Base-by-base conservation (phyloP, 2,888 invertebrate genomes). In the Tipula lateralis region DNA sequence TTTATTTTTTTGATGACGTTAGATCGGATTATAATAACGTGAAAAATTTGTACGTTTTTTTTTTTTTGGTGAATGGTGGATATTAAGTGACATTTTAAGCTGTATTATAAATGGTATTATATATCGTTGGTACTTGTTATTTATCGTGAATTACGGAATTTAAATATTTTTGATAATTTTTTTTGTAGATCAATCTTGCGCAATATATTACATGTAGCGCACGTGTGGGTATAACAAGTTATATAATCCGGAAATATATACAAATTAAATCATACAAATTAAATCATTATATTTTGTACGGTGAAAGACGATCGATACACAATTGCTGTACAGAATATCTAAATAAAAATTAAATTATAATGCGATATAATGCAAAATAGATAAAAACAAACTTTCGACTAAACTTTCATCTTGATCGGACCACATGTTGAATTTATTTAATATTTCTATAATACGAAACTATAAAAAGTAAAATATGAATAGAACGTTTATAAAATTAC, bases 1-100 rank as follows among this genome's bases (percentile, higher is more conserved):
- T 66, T 66, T 66, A 24, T 13, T 66, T 66, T 66, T 9, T 24
- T 66, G 19, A 19, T 9, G 66, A 66, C 66, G 19, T 16, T 44
- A 44, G 66, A 66, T 66, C 7, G 66, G 66, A 66, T 66, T 66
- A 66, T 44, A 66, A 66, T 66, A 66, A 66, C 66, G 66, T 24
- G 66, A 66, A 66, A 19, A 66, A n/a, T 13, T 44, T n/a, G n/a
- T n/a, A 44, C n/a, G 12, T 36, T 44, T 44, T 44, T 16, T 44
- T 44, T 19, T 7, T 44, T 44, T 44, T 66, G 66, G 66, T 66
- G 66, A 24, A 66, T 6, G 44, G 16, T 66, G 19, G 7, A 66
- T 24, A 66, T 66, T 24, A 66, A 66, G 66, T 66, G 24, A 24
- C 66, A 24, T 66, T 66, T 24, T 9, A 66, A 66, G 66, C 66